Percentiles rank a stretch among this genome's conserved stretches.
Conservation (phyloP, 2,113 vertebrate genomes). For the Enhydra lutris region DNA sequence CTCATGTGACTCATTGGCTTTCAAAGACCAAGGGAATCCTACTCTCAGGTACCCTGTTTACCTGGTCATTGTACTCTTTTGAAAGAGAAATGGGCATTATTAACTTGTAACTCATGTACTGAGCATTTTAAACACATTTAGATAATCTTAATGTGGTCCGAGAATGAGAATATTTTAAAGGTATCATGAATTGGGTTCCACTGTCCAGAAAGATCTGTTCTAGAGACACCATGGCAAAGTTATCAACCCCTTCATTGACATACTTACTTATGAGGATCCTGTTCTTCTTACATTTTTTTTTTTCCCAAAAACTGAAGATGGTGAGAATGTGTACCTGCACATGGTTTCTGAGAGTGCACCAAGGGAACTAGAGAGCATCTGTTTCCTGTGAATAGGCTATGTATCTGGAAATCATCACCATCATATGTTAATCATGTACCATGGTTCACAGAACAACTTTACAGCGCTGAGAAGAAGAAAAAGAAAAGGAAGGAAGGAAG, state of each 20-base stretch:
- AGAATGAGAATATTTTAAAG: constrained; percentile 3
- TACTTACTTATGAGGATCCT: neutral
- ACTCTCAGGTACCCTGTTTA: neutral
- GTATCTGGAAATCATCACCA: constrained; percentile 38
- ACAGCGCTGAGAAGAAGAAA: neutral
- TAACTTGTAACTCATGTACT: neutral
- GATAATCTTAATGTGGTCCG: neutral
- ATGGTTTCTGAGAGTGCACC: neutral
- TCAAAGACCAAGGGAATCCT: neutral
- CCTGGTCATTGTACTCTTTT: neutral
- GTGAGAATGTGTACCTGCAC: neutral
- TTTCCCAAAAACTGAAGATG: neutral
- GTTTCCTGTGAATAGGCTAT: neutral
- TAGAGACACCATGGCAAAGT: neutral
- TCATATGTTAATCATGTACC: neutral
- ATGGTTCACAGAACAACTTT: neutral
- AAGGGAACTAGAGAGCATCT: neutral
- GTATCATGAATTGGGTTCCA: neutral
- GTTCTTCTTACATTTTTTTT: neutral
- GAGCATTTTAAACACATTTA: neutral
- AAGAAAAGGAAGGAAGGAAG: neutral
- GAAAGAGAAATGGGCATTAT: neutral
- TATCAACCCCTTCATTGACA: neutral
- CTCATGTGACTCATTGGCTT: neutral
- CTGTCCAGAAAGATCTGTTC: neutral